Conservation (phyloP, 1,140 invertebrate genomes). For the Drosophila tsacasi region DNA sequence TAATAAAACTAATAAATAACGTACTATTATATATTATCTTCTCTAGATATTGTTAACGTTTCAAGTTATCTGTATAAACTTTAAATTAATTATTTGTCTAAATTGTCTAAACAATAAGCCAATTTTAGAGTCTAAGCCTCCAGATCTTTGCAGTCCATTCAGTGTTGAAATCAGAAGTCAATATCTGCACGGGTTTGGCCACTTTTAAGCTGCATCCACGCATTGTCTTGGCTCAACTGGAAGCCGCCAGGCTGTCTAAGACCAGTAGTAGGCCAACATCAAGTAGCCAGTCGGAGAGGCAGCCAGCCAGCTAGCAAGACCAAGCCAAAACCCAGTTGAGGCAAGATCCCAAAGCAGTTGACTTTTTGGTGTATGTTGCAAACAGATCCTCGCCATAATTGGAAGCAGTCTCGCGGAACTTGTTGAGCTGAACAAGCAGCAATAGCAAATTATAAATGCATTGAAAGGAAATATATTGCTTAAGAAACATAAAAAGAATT, state of each 20-base stretch:
- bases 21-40: no score
- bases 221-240: constrained; percentile 47
- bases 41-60: no score
- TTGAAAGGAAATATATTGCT: not conserved
- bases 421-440: constrained; percentile 54
- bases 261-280: constrained; percentile 65
- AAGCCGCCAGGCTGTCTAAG: constrained; percentile 68
- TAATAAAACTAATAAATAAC: no score
- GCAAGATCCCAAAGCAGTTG: constrained; percentile 63
- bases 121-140: not conserved
- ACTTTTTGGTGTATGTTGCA: constrained; percentile 78
- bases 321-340: constrained; percentile 28
- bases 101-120: not conserved
- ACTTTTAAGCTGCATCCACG: constrained; percentile 38
- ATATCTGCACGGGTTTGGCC: constrained; percentile 27
- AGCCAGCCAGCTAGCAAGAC: constrained; percentile 2
- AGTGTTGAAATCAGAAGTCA: constrained; percentile 17
- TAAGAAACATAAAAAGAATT: not conserved
- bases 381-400: constrained; percentile 79
- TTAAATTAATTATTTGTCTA: not conserved
- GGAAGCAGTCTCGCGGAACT: constrained; percentile 78
- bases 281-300: not conserved
- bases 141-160: not conserved
- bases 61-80: no score
- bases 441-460: constrained; percentile 69